phyloP scores from a whole-genome alignment of 2,797 vertebrate species.

The Brotogeris chrysoptera region DNA sequence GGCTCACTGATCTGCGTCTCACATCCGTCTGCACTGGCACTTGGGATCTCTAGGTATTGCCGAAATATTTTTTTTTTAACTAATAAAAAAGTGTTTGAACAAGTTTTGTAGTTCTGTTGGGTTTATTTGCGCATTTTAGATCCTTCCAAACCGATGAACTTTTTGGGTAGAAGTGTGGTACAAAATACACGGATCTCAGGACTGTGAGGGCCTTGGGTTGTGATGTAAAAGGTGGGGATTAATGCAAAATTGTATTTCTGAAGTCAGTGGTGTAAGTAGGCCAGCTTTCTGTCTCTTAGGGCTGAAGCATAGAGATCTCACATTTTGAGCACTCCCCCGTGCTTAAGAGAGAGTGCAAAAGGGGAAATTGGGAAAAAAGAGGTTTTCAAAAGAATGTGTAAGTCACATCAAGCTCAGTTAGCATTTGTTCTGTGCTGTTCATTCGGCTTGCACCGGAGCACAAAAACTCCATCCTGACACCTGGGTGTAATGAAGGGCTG shows the following conservation, averaged over 20 bases:
- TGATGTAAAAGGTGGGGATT: background rate
- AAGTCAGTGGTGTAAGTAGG: background rate
- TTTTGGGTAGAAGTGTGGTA: background rate
- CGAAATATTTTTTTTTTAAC: constrained; percentile 22
- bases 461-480: background rate
- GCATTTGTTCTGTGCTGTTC: background rate
- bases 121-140: background rate
- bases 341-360: background rate
- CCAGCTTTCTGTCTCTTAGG: background rate
- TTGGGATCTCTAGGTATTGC: constrained; percentile 15
- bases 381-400: background rate
- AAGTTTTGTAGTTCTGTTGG: background rate
- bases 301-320: background rate
- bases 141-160: background rate
- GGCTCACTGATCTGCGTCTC: background rate
- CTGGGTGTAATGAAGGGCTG: background rate
- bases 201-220: background rate
- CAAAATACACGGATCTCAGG: background rate
- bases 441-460: background rate
- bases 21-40: background rate
- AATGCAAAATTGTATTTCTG: background rate
- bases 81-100: constrained; percentile 69
- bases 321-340: background rate
- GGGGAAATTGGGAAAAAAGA: background rate
- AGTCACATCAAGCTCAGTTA: background rate